Conservation (phyloP, 2,888 invertebrate species). For the Archips crataeganus region DNA sequence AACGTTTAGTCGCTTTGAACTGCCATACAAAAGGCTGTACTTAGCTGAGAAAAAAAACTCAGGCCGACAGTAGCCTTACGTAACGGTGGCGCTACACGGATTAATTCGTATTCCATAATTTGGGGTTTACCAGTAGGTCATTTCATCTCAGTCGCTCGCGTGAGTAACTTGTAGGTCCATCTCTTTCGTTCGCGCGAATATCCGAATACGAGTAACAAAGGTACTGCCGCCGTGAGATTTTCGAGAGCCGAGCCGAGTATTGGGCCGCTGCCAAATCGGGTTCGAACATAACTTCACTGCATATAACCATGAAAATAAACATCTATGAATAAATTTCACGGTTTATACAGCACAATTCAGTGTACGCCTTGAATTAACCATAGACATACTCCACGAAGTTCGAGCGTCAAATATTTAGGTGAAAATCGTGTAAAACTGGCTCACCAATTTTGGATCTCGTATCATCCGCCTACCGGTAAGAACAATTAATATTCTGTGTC, state of each 20-base stretch:
- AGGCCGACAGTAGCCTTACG: neutral
- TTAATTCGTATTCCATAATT: neutral
- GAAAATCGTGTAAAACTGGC: conserved; percentile 87
- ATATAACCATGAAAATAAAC: conserved; percentile 76
- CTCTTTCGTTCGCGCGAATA: neutral
- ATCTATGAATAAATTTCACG: conserved; percentile 78
- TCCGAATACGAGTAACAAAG: neutral
- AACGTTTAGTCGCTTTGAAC: too few species aligned
- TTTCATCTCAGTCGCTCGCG: neutral
- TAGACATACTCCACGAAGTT: conserved; percentile 30
- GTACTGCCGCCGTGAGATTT: conserved; percentile 25
- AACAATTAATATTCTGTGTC: conserved; percentile 11
- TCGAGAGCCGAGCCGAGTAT: conserved; percentile 42
- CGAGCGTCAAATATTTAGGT: conserved; percentile 25
- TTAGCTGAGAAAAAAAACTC: neutral
- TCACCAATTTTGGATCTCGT: conserved; percentile 95
- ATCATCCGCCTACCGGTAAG: conserved; percentile 91
- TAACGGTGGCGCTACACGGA: neutral
- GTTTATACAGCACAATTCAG: conserved; percentile 59
- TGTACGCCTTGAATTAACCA: conserved; percentile 52
- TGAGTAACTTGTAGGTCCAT: neutral
- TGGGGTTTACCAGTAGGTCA: neutral
- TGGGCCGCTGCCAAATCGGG: conserved; percentile 69
- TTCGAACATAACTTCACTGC: conserved; percentile 61
- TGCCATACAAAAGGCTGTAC: too few species aligned